A percentile compares a stretch with the other conserved stretches of the same genome.
These are phyloP conservation scores for Neoseiulus cucumeris DNA, from an alignment of 1,140 invertebrate species.

Conservation along the genomic window DNA sequence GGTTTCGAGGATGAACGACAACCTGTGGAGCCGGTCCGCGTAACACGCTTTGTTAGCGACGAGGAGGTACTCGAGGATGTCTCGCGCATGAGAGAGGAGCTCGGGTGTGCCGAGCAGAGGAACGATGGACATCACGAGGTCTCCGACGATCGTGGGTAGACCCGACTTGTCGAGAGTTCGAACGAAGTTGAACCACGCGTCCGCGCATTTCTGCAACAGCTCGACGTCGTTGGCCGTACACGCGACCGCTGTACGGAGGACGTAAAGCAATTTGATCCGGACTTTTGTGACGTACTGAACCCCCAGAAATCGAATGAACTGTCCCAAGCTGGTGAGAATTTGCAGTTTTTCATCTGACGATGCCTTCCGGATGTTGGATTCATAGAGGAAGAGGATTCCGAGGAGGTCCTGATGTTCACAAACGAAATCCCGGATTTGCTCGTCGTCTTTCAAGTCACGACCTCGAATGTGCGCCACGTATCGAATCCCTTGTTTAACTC, in stretches of 20 bases:
- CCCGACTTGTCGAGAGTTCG: not conserved
- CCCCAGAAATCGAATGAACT: not conserved
- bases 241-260: not conserved
- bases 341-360: not conserved
- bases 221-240: not conserved
- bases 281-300: not conserved
- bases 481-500: not conserved
- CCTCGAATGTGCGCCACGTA: not conserved
- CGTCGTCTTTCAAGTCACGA: not conserved
- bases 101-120: not conserved
- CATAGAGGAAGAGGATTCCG: not conserved
- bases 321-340: not conserved
- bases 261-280: not conserved
- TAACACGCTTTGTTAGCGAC: not conserved
- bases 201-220: not conserved
- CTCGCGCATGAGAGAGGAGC: not conserved
- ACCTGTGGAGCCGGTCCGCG: not conserved
- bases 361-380: not conserved
- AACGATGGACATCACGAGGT: not conserved
- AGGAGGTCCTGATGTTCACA: not conserved
- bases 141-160: slow-evolving; percentile 1
- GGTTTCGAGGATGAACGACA: not conserved
- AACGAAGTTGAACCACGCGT: not conserved
- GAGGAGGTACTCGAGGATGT: not conserved
- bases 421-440: not conserved